Conservation (phyloP, 2,113 vertebrate species). For the Syrrhaptes paradoxus region DNA sequence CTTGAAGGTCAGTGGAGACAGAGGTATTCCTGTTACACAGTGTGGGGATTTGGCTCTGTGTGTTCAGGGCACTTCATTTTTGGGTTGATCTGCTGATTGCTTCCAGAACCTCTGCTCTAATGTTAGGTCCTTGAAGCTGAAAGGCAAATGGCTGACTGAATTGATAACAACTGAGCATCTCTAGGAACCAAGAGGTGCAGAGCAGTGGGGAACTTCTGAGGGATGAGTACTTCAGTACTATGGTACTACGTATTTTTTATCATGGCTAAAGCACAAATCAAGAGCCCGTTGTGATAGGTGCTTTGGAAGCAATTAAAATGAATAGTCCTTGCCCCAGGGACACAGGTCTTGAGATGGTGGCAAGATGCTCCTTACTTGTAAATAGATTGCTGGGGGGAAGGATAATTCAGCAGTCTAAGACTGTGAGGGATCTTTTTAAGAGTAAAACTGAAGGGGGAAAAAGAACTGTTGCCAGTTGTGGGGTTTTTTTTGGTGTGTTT, state of each 20-base stretch:
- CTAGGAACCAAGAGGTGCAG: background rate
- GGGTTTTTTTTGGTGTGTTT: too few species aligned
- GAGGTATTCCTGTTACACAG: background rate
- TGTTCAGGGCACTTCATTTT: background rate
- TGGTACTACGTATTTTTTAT: background rate
- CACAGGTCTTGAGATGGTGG: conserved; percentile 6
- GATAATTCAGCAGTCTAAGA: conserved; percentile 1
- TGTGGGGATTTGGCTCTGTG: background rate
- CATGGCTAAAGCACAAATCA: background rate
- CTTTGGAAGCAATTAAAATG: conserved; percentile 61
- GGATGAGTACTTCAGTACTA: background rate
- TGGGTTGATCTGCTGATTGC: background rate
- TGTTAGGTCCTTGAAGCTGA: background rate
- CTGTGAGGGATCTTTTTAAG: background rate
- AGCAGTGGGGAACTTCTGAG: background rate
- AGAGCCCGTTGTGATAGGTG: conserved; percentile 3
- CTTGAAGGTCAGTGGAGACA: background rate
- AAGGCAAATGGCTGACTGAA: background rate
- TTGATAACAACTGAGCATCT: background rate
- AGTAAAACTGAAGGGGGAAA: conserved; percentile 7
- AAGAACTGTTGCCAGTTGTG: background rate
- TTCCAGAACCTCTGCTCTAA: background rate
- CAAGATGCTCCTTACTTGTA: conserved; percentile 25
- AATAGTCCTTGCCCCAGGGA: conserved; percentile 27
- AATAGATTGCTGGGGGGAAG: conserved; percentile 35